Conservation (phyloP, 2,888 invertebrate genomes). For the Busseola fusca region DNA sequence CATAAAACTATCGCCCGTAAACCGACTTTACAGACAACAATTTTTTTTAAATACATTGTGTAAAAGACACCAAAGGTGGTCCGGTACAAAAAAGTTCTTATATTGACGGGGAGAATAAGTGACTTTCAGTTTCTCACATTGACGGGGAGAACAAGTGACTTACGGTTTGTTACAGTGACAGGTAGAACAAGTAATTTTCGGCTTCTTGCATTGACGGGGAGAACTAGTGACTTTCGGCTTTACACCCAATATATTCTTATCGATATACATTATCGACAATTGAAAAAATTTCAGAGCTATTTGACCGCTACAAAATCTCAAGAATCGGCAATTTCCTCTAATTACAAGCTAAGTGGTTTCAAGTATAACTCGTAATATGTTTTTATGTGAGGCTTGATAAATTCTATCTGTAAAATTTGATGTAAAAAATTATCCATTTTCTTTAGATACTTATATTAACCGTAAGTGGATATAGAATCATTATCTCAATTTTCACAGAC, state of each 20-base stretch:
- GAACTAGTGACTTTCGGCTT: no score
- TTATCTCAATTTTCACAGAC: conserved; percentile 19
- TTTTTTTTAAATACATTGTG: no score
- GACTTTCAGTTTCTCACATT: no score
- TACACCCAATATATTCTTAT: background rate
- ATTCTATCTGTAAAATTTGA: background rate
- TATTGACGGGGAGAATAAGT: no score
- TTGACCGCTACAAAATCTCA: background rate
- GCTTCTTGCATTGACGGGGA: no score
- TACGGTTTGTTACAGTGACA: no score
- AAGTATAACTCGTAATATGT: background rate
- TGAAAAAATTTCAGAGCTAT: background rate
- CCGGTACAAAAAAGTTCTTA: no score
- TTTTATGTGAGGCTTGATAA: conserved; percentile 11
- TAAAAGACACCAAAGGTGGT: no score
- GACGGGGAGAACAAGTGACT: no score
- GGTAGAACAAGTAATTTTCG: no score
- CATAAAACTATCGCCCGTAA: no score
- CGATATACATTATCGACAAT: background rate
- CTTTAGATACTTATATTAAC: background rate
- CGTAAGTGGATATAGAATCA: background rate
- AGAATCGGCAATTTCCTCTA: background rate
- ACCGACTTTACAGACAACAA: no score
- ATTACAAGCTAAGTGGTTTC: conserved; percentile 10
- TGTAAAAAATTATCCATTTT: conserved; percentile 9